These are phyloP conservation scores for Eonycteris spelaea DNA, from an alignment of 2,113 vertebrate species.

Conservation along the genomic window DNA sequence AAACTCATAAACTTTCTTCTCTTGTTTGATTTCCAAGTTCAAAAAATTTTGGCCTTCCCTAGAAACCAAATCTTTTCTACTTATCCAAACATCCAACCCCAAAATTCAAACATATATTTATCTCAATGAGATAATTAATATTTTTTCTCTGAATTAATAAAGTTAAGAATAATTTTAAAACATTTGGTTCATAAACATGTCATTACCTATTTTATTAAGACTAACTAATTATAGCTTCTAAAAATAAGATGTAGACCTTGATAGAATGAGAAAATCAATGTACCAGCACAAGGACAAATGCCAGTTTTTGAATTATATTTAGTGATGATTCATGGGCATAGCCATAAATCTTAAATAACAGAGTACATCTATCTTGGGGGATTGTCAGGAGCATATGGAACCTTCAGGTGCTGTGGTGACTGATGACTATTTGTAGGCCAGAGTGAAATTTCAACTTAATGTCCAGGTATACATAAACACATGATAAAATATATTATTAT, in stretches of 20 bases:
- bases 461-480: background rate
- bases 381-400: constrained; percentile 47
- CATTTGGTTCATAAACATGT: background rate
- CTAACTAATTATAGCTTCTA: constrained; percentile 36
- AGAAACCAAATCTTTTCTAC: background rate
- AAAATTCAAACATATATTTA: background rate
- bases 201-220: constrained; percentile 34
- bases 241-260: constrained; percentile 32
- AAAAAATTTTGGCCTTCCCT: background rate
- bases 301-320: constrained; percentile 54
- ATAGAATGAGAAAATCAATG: constrained; percentile 25
- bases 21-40: background rate
- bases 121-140: background rate
- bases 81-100: background rate
- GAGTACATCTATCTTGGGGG: constrained; percentile 12
- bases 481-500: background rate
- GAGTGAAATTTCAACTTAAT: constrained; percentile 4
- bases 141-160: background rate
- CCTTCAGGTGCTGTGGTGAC: constrained; percentile 1
- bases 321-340: constrained; percentile 51
- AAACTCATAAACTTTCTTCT: background rate
- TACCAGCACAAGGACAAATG: constrained; percentile 47
- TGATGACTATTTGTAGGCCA: background rate
- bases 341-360: constrained; percentile 51
- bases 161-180: constrained; percentile 8